Conservation (phyloP, 2,888 invertebrate genomes). For the Amblyjoppa proteus region DNA sequence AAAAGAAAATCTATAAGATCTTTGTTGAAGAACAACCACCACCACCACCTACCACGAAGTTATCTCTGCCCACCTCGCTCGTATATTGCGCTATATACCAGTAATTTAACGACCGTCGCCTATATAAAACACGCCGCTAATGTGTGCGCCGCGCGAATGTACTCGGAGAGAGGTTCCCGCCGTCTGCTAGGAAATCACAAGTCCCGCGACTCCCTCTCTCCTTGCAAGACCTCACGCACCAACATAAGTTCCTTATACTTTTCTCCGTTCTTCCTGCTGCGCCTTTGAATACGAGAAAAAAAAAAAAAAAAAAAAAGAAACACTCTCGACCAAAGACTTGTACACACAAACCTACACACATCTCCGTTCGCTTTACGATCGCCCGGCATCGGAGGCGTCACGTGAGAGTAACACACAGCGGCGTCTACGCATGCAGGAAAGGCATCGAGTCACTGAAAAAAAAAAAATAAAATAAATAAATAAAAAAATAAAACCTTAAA, state of each 20-base stretch:
- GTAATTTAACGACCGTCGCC: slow-evolving; percentile 55
- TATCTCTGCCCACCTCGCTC: slow-evolving; percentile 46
- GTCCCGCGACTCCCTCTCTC: not conserved
- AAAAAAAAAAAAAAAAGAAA: not conserved
- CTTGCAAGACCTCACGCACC: slow-evolving; percentile 5
- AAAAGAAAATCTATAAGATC: not conserved
- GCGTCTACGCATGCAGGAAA: not conserved
- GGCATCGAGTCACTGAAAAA: not conserved
- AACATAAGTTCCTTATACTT: not conserved
- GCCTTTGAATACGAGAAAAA: slow-evolving; percentile 13
- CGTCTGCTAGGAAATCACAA: slow-evolving; percentile 31
- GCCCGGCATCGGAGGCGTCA: slow-evolving; percentile 42
- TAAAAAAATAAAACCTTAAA: not conserved
- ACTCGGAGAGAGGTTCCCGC: not conserved
- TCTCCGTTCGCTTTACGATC: slow-evolving; percentile 62
- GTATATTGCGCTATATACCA: slow-evolving; percentile 44
- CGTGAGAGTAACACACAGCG: slow-evolving; percentile 32
- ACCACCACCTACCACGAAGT: slow-evolving; percentile 13
- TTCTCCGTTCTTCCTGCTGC: slow-evolving; percentile 24
- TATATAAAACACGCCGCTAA: slow-evolving; percentile 33
- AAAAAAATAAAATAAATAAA: not conserved
- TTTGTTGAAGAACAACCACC: slow-evolving; percentile 22
- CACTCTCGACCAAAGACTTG: not conserved
- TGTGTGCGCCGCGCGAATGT: not conserved
- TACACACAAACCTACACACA: slow-evolving; percentile 50